These are phyloP conservation scores for Poliocrania exsul DNA, from an alignment of 2,797 vertebrate genomes.

Conservation along the genomic window DNA sequence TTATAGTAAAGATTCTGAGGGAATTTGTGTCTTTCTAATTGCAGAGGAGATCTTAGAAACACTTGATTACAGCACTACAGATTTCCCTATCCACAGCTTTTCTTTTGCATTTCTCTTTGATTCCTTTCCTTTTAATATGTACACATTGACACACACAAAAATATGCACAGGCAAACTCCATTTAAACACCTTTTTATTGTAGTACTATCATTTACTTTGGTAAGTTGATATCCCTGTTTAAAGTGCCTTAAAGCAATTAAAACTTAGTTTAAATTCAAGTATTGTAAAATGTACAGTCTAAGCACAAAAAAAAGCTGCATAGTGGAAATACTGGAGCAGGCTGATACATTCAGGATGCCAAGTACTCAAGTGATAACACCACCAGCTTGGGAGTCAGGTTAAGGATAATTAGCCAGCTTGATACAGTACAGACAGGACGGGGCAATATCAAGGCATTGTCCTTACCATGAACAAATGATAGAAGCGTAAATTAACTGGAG, in stretches of 20 bases:
- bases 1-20: background rate
- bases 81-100: background rate
- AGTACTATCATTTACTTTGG: conserved; percentile 71
- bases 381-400: conserved; percentile 22
- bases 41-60: background rate
- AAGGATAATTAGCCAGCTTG: conserved; percentile 33
- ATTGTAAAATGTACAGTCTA: conserved; percentile 69
- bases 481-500: background rate
- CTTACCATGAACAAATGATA: background rate
- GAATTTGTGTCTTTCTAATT: background rate
- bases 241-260: conserved; percentile 69
- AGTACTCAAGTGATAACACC: conserved; percentile 48
- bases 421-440: conserved; percentile 27
- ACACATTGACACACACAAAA: conserved; percentile 12
- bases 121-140: background rate
- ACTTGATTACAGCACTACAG: background rate
- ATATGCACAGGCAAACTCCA: background rate
- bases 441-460: conserved; percentile 2
- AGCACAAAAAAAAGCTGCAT: conserved; percentile 61
- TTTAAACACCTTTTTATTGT: conserved; percentile 61
- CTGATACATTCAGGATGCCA: conserved; percentile 71
- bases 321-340: conserved; percentile 56
- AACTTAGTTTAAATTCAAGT: conserved; percentile 73
- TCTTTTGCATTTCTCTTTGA: background rate
- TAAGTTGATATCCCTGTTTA: conserved; percentile 71